These are phyloP conservation scores for Saccostrea cuccullata DNA, from an alignment of 1,140 invertebrate species.

Conservation along the genomic window DNA sequence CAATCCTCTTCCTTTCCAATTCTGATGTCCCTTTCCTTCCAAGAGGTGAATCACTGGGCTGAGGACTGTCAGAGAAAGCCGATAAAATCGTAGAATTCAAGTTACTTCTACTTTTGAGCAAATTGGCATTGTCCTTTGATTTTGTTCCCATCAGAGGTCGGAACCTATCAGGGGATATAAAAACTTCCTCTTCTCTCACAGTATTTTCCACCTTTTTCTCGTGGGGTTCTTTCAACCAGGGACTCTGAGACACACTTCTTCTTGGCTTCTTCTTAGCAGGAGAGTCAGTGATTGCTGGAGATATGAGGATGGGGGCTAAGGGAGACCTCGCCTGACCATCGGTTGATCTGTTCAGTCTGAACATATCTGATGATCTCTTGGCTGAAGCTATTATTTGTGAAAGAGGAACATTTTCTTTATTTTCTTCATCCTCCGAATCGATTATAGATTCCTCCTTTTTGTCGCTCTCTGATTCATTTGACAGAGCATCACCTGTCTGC, in stretches of 20 bases:
- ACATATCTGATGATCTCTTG: not conserved
- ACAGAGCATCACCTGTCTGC: not conserved
- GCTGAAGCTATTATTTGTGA: conserved; percentile 19
- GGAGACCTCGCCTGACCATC: not conserved
- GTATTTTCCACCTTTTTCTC: not conserved
- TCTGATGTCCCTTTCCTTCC: not conserved
- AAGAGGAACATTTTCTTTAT: conserved; percentile 34
- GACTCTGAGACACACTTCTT: conserved; percentile 11
- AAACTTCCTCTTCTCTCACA: conserved; percentile 1
- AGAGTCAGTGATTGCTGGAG: not conserved
- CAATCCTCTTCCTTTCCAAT: not conserved
- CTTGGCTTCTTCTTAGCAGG: conserved; percentile 19
- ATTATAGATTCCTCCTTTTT: not conserved
- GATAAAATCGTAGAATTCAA: conserved; percentile 7
- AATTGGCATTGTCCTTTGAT: not conserved
- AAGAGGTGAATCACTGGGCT: not conserved
- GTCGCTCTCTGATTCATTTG: not conserved
- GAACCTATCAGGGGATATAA: conserved; percentile 7
- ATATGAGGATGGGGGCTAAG: not conserved
- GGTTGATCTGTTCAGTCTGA: not conserved
- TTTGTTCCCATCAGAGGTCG: not conserved
- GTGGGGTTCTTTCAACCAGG: not conserved
- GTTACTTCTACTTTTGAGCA: not conserved
- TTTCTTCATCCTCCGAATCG: conserved; percentile 5
- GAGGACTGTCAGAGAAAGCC: conserved; percentile 20